Evolutionary conservation across 2,113 vertebrate genomes (phyloP).

Genomic region (Dendrocopos noguchii): DNA sequence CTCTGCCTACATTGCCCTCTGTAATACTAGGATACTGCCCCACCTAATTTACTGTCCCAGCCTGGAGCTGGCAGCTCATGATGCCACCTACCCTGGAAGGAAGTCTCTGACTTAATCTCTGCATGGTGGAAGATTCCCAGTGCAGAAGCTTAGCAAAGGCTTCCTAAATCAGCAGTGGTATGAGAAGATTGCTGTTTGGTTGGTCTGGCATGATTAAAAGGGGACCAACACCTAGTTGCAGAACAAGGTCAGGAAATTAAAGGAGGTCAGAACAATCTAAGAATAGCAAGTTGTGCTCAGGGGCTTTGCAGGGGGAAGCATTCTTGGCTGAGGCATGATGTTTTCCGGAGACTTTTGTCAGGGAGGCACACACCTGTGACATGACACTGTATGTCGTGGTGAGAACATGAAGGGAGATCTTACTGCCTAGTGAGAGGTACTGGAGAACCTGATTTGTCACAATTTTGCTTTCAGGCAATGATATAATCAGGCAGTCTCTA

Average conservation of each 20-base stretch:
- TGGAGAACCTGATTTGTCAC: slow-evolving; percentile 14
- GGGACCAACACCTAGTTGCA: slow-evolving; percentile 39
- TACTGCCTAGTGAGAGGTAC: background rate
- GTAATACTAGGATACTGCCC: background rate
- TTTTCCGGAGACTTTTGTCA: background rate
- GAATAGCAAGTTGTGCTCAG: slow-evolving; percentile 37
- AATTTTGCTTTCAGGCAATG: slow-evolving; percentile 8
- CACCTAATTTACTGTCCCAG: slow-evolving; percentile 7
- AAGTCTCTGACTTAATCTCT: slow-evolving; percentile 33
- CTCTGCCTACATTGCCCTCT: background rate
- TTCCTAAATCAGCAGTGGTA: slow-evolving; percentile 6
- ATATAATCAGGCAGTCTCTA: background rate
- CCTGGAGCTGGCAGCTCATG: background rate
- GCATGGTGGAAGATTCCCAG: background rate
- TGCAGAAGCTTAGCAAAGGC: background rate
- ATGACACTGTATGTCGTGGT: background rate
- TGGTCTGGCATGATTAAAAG: slow-evolving; percentile 29
- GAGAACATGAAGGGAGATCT: background rate
- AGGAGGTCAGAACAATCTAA: slow-evolving; percentile 46
- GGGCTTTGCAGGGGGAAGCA: background rate
- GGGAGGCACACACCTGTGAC: background rate
- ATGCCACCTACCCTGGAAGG: slow-evolving; percentile 28
- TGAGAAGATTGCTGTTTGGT: slow-evolving; percentile 36
- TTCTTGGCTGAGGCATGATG: background rate
- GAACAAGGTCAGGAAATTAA: slow-evolving; percentile 58